Conservation (phyloP, 2,113 vertebrate genomes). For the Myodes glareolus region DNA sequence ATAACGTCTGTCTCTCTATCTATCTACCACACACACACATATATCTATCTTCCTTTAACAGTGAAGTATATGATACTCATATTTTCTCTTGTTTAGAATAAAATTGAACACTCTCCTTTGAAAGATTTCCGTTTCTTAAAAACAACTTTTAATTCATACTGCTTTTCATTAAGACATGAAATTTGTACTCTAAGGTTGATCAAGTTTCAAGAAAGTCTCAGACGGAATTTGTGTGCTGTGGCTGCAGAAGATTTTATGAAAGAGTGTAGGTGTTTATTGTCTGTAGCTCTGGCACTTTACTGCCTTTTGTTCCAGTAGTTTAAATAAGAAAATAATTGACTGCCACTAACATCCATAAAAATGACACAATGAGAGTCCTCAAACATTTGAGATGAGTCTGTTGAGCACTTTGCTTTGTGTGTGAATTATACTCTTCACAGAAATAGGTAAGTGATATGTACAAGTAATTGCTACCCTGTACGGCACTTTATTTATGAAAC, state of each 20-base stretch:
- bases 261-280: constrained; percentile 12
- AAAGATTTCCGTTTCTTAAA: constrained; percentile 41
- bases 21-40: not conserved
- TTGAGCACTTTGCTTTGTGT: constrained; percentile 58
- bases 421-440: constrained; percentile 69
- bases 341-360: constrained; percentile 54
- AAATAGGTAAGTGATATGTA: constrained; percentile 61
- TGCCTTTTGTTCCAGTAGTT: constrained; percentile 16
- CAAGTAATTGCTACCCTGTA: constrained; percentile 50
- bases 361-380: constrained; percentile 44
- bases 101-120: not conserved
- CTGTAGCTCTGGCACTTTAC: not conserved
- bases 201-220: constrained; percentile 12
- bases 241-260: not conserved
- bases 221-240: not conserved
- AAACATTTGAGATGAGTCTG: constrained; percentile 63
- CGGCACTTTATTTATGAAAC: constrained; percentile 74
- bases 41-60: not conserved
- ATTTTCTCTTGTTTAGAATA: constrained; percentile 36
- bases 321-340: constrained; percentile 53
- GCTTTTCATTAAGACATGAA: not conserved
- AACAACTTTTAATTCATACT: not conserved
- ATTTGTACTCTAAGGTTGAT: not conserved
- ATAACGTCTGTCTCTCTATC: not conserved
- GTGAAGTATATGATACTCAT: not conserved